A percentile compares a stretch with the other conserved stretches of the same genome.
Conservation (phyloP, 2,113 vertebrate species). For the Isurus oxyrinchus region DNA sequence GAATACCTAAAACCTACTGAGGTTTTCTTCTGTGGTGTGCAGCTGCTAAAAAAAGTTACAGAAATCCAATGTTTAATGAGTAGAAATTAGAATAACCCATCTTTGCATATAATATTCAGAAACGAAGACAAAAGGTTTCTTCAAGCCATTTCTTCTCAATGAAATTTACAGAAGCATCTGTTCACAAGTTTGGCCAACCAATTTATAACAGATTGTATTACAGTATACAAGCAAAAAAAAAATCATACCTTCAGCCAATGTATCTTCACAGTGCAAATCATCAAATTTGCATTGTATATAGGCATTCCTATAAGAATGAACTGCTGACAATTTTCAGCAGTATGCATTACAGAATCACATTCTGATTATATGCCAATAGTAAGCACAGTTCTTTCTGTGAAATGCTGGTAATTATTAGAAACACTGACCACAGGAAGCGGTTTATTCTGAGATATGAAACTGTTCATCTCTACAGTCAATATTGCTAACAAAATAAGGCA, state of each 20-base stretch:
- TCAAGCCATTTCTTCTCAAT: not conserved
- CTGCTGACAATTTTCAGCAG: not conserved
- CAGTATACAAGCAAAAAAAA: not conserved
- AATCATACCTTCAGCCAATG: not conserved
- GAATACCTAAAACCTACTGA: not conserved
- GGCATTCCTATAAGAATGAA: not conserved
- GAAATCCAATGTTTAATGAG: not conserved
- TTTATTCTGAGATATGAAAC: not conserved
- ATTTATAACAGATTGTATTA: not conserved
- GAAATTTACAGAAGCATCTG: not conserved
- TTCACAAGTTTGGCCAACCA: not conserved
- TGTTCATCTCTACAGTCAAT: not conserved
- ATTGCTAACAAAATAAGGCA: not conserved
- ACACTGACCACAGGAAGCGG: conserved; percentile 19
- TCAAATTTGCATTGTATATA: not conserved
- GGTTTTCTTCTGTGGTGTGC: not conserved
- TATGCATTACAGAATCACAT: not conserved
- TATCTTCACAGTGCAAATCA: not conserved
- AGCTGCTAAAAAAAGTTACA: not conserved
- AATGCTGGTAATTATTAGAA: conserved; percentile 5
- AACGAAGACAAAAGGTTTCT: not conserved
- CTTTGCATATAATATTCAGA: not conserved
- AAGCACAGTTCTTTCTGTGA: not conserved
- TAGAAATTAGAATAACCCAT: not conserved
- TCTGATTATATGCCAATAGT: not conserved